Base-by-base conservation (phyloP, 1,140 invertebrate species). In the Zophobas atratus region DNA sequence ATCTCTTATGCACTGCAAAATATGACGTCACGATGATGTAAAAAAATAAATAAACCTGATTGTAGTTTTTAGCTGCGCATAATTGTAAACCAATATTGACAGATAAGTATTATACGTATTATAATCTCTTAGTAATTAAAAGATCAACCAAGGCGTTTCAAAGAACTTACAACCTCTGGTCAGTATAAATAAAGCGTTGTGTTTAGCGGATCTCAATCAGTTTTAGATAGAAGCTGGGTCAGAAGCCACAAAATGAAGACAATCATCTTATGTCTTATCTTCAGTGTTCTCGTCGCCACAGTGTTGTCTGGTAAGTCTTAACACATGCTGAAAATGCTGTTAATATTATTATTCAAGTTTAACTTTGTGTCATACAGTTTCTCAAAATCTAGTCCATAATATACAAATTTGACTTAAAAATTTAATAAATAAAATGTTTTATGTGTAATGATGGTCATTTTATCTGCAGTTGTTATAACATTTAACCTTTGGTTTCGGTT, bases 71-170 rank as follows among this genome's bases (percentile, higher is more conserved):
- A 43, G 41, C 46, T 70, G 33, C 46, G 32, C 6, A 2, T 70
- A 70, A 70, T 49, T 3, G 43, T 46, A 48, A 70, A 60, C 56
- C 3, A 60, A 60, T 60, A 60, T 60, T 60, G 56, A 60, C 56
- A 36, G 43, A 46, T 4, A 46, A 4, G 43, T 46, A 20, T 20
- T 20, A 20, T 20, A 20, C 20, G 20, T 20, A 20, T 20, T 20
- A 20, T 20, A 20, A 20, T 20, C 20, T 20, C 20, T 20, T 20
- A 20, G 8, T 46, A 46, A 4, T 46, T 8, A 3, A 3, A 46
- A 4, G 3, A 46, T 8, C 43, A 46, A 53, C 49, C 35, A 60
- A 33, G 38, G 6, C 38, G 35, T 6, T 60, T 60, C 56, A 60
- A 36, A 60, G 56, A 60, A 60, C 35, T 60, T 60, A 60, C 38